Base-by-base conservation (phyloP, 1,140 invertebrate genomes). In the Drosophila melanica region DNA sequence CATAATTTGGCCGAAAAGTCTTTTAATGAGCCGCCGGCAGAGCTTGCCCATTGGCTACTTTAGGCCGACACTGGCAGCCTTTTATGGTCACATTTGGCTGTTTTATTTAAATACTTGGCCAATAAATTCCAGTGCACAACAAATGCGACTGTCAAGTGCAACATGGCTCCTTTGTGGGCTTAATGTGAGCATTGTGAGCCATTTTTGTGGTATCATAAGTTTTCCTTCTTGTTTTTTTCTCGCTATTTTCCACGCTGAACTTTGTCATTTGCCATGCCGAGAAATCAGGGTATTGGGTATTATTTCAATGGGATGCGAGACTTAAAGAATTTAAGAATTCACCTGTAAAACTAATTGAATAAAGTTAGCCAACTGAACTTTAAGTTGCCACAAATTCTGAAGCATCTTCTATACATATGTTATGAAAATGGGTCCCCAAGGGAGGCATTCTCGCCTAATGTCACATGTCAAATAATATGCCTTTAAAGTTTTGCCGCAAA, bases 101-200 rank as follows among this genome's bases (percentile, higher is more conserved):
- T 79, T 89, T 87, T 89, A 82, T 89, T 79, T 58, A 76, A 82
- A 82, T 71, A 77, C 60, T 72, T 65, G 70, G 73, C 66, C 72
- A 53, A 77, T 89, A 89, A 87, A 87, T 86, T 79, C 27, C 50
- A 11, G 2, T 14, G 33, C 48, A 65, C 42, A 73, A 73, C 58
- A 74, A 81, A 77, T 76, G 79, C 75, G 72, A 77, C 71, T 87
- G 81, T 69, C 79, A 87, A 78, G 75, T 87, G 81, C 70, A 75
- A 79, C 78, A 78, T 86, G 71, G 67, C 11, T 35, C 45, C 75
- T 64, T 85, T 85, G 75, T 78, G 70, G 70, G 62, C 62, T 72
- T 85, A 87, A 87, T 85, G 82, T 81, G 75, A 63, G 68, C 82
- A 86, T 86, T 85, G 81, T 87, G 78, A 64, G 47, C 75, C 79